phyloP scores from a whole-genome alignment of 64 coral and sea anemone species.

The Montipora efflorescens region DNA sequence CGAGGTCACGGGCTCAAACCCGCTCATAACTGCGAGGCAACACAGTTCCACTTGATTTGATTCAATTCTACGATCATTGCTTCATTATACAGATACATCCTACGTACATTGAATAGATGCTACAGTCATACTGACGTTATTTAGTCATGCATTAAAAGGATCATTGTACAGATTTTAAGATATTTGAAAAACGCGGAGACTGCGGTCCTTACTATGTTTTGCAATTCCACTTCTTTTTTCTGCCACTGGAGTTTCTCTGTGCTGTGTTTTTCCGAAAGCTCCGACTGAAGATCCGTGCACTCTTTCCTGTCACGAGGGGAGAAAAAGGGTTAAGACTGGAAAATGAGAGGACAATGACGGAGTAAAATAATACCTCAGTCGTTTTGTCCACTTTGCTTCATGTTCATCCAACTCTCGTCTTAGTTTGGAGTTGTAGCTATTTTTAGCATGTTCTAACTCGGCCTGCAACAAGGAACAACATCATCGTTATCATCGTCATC shows the following conservation, averaged over 20 bases:
- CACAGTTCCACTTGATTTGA: too few relatives aligned
- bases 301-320: constrained; percentile 46
- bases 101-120: too few relatives aligned
- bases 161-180: too few relatives aligned
- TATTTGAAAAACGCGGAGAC: too few relatives aligned
- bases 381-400: constrained; percentile 73
- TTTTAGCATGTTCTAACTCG: constrained; percentile 50
- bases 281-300: constrained; percentile 69
- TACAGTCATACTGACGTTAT: too few relatives aligned
- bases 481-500: too few relatives aligned
- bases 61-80: too few relatives aligned
- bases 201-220: constrained; percentile 52
- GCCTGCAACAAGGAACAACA: constrained; percentile 14
- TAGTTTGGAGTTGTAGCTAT: constrained; percentile 34
- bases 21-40: too few relatives aligned
- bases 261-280: constrained; percentile 55
- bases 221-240: constrained; percentile 70
- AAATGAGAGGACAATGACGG: background rate
- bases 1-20: too few relatives aligned
- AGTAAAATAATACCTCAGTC: constrained; percentile 47
- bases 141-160: too few relatives aligned
- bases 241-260: constrained; percentile 66
- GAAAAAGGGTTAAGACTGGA: background rate
- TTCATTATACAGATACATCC: too few relatives aligned
- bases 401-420: constrained; percentile 50